These are phyloP conservation scores for Urophycis tenuis DNA, from an alignment of 2,797 vertebrate species.

Conservation along the genomic window DNA sequence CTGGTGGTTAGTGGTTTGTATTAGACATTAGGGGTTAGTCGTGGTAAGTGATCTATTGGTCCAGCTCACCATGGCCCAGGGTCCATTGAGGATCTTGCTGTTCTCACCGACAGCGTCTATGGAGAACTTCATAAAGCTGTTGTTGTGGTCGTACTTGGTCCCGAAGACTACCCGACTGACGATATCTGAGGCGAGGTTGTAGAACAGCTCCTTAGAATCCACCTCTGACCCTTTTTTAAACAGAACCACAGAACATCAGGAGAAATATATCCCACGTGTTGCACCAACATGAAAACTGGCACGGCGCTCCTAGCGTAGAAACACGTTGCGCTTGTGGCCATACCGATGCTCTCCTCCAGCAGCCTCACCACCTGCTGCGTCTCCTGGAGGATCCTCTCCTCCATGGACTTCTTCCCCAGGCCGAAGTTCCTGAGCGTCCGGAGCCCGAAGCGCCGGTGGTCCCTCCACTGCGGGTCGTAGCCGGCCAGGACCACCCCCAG, in stretches of 20 bases:
- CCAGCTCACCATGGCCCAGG: constrained; percentile 48
- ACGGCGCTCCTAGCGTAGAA: too few species aligned
- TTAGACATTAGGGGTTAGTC: too few species aligned
- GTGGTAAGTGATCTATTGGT: too few species aligned
- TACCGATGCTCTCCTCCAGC: constrained; percentile 40
- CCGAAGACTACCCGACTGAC: constrained; percentile 62
- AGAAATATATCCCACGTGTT: too few species aligned
- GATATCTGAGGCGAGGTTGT: constrained; percentile 59
- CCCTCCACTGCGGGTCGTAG: constrained; percentile 42
- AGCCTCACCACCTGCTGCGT: constrained; percentile 25
- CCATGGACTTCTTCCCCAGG: constrained; percentile 54
- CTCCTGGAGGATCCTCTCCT: constrained; percentile 48
- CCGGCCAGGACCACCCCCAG: constrained; percentile 37
- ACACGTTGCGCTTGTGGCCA: too few species aligned
- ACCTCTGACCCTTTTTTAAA: not conserved
- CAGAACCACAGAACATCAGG: constrained; percentile 14
- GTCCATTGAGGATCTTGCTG: constrained; percentile 37
- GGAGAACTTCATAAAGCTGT: constrained; percentile 31
- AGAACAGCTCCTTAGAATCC: constrained; percentile 53
- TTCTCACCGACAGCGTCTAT: constrained; percentile 26
- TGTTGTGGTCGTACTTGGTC: constrained; percentile 37
- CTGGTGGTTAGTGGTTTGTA: too few species aligned
- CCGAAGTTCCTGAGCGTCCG: constrained; percentile 54
- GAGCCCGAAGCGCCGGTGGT: constrained; percentile 49
- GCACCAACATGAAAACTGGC: too few species aligned